Evolutionary conservation across 2,888 invertebrate genomes (phyloP).

Genomic region (Drosophila mettleri): DNA sequence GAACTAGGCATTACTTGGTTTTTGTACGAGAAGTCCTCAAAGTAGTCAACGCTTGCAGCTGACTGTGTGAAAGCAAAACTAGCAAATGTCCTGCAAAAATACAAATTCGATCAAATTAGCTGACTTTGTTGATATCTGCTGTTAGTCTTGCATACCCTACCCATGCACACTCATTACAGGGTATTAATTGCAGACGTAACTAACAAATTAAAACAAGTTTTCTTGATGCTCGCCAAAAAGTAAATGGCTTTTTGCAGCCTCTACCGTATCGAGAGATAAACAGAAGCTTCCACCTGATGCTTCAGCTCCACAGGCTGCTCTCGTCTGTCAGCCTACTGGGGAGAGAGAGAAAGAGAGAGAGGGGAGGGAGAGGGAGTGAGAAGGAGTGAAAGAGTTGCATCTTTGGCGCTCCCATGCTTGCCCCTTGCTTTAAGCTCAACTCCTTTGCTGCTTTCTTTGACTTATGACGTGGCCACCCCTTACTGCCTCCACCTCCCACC

Average conservation of each 20-base stretch:
- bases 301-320: neutral
- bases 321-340: neutral
- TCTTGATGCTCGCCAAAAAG: neutral
- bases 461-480: too few species aligned
- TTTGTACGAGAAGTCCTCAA: too few species aligned
- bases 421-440: too few species aligned
- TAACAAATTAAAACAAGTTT: neutral
- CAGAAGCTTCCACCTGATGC: neutral
- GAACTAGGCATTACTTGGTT: neutral
- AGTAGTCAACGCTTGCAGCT: too few species aligned
- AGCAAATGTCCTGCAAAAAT: neutral
- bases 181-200: conserved; percentile 1
- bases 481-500: neutral
- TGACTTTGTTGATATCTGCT: neutral
- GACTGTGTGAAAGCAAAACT: neutral
- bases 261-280: neutral
- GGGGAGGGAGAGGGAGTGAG: too few species aligned
- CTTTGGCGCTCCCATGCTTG: too few species aligned
- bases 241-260: neutral
- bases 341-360: too few species aligned
- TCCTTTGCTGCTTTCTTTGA: too few species aligned
- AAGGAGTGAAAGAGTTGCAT: too few species aligned
- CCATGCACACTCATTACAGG: neutral
- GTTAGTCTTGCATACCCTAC: neutral
- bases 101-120: too few species aligned